A percentile compares a stretch with the other conserved stretches of the same genome.
Evolutionary conservation across 2,888 invertebrate genomes (phyloP).

Genomic region (Embidobia sp.): DNA sequence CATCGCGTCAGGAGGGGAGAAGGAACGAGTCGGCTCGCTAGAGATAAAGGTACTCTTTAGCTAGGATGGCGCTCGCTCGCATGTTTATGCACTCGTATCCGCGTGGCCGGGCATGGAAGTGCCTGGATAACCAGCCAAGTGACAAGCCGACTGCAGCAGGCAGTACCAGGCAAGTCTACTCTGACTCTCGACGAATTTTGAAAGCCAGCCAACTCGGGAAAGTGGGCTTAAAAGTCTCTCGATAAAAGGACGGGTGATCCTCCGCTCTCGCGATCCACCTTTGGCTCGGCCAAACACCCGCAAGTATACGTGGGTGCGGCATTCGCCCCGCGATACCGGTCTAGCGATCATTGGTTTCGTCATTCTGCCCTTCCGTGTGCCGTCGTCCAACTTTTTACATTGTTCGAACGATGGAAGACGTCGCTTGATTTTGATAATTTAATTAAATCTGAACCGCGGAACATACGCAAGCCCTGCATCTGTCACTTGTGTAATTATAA

Average conservation of each 20-base stretch:
- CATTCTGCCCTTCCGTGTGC: constrained; percentile 28
- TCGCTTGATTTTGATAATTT: constrained; percentile 60
- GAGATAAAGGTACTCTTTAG: constrained; percentile 80
- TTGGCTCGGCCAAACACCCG: constrained; percentile 65
- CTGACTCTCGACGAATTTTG: constrained; percentile 78
- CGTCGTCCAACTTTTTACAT: constrained; percentile 56
- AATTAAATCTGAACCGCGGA: constrained; percentile 51
- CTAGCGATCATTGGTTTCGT: constrained; percentile 40
- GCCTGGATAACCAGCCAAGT: constrained; percentile 82
- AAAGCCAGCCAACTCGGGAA: constrained; percentile 81
- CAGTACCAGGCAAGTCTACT: constrained; percentile 69
- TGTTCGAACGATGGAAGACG: constrained; percentile 57
- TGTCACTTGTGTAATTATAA: constrained; percentile 57
- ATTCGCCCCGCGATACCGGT: constrained; percentile 25
- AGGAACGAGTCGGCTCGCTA: constrained; percentile 76
- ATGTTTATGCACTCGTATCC: constrained; percentile 81
- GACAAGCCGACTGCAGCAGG: constrained; percentile 76
- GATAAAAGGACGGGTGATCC: constrained; percentile 76
- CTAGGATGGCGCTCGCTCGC: constrained; percentile 79
- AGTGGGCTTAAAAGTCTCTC: constrained; percentile 81
- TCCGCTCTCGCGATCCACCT: constrained; percentile 56
- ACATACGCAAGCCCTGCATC: constrained; percentile 47
- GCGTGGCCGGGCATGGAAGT: constrained; percentile 81
- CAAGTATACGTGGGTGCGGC: constrained; percentile 49
- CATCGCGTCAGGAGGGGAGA: constrained; percentile 64